Evolutionary conservation across 1,140 invertebrate genomes (phyloP).

Genomic region (Conus ventricosus): DNA sequence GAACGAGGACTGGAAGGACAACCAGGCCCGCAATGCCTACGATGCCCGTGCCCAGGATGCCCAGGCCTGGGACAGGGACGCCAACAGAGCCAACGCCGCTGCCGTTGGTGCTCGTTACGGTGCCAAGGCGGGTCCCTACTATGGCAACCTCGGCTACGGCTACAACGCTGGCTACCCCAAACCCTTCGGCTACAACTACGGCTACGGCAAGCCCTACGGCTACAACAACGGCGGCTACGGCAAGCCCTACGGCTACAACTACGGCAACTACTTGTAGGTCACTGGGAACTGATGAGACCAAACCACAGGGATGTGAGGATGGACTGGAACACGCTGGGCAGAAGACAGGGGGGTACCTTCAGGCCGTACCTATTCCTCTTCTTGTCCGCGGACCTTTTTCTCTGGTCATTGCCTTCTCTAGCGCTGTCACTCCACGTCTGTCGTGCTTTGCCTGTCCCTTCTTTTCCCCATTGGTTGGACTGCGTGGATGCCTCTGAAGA

Average conservation of each 20-base stretch:
- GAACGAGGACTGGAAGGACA: slow-evolving; percentile 38
- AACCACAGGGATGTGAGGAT: neutral
- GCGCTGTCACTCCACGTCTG: neutral
- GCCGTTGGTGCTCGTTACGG: neutral
- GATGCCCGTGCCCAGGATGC: neutral
- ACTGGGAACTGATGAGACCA: neutral
- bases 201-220: neutral
- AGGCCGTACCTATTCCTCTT: neutral
- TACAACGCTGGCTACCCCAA: slow-evolving; percentile 3
- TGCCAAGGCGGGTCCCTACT: neutral
- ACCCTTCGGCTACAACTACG: neutral
- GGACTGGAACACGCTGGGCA: neutral
- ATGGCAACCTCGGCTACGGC: neutral
- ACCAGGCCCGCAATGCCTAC: neutral
- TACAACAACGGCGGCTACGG: neutral
- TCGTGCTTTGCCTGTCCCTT: neutral
- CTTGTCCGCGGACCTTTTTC: neutral
- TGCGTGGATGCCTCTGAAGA: slow-evolving; percentile 23
- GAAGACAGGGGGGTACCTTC: no score
- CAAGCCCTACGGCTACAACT: neutral
- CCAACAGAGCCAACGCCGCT: neutral
- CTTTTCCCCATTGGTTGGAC: neutral
- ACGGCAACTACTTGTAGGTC: neutral
- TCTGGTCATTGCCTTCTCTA: neutral
- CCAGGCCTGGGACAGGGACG: neutral